A percentile compares a stretch with the other conserved stretches of the same genome.
Conservation (phyloP, 2,113 vertebrate species). For the Aspiorhynchus laticeps region DNA sequence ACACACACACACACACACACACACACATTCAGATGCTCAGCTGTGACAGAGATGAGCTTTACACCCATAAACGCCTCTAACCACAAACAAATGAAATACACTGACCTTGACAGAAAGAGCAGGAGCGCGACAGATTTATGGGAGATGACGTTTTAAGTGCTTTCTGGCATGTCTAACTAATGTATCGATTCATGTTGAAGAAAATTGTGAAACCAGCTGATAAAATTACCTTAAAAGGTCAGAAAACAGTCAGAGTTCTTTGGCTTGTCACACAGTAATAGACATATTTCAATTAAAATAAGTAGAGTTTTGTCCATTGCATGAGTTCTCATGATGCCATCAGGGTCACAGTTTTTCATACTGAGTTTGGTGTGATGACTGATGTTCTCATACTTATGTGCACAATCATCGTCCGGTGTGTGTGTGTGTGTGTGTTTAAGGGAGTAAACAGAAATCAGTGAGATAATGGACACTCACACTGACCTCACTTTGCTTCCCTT, state of each 20-base stretch:
- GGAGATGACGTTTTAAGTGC: background rate
- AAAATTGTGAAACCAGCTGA: background rate
- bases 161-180: background rate
- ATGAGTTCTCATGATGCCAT: background rate
- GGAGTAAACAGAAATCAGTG: background rate
- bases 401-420: background rate
- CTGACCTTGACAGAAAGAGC: conserved; percentile 6
- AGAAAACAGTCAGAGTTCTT: background rate
- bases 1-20: conserved; percentile 6
- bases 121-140: background rate
- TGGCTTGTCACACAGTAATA: background rate
- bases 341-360: background rate
- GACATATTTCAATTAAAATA: background rate
- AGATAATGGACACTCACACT: background rate
- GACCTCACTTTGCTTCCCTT: background rate
- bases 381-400: background rate
- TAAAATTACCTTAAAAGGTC: background rate
- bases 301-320: background rate
- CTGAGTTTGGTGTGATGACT: background rate
- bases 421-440: background rate
- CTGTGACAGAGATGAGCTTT: conserved; percentile 21
- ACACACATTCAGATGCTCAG: background rate
- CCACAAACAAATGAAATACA: conserved; percentile 25
- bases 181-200: background rate
- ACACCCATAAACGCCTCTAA: conserved; percentile 22